Evolutionary conservation across 2,797 vertebrate species (phyloP).

Genomic region (Apodemus agrarius): DNA sequence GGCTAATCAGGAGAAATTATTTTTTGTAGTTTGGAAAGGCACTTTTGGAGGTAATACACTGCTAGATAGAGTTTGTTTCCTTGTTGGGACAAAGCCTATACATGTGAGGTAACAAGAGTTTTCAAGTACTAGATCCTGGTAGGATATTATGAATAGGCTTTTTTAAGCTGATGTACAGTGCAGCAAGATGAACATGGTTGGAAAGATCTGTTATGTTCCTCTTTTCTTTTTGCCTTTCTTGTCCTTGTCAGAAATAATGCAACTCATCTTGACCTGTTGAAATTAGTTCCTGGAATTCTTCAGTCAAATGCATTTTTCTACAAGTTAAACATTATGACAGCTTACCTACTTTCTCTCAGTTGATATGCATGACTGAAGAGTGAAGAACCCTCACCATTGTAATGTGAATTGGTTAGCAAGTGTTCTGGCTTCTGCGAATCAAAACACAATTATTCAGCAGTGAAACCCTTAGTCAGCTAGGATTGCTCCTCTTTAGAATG

Average conservation of each 20-base stretch:
- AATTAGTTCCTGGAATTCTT: background rate
- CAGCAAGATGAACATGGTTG: no score
- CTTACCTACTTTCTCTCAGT: background rate
- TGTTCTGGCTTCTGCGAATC: background rate
- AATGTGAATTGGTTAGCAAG: background rate
- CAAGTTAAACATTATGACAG: background rate
- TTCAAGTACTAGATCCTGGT: background rate
- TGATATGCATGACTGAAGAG: background rate
- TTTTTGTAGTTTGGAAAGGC: background rate
- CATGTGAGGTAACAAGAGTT: no score
- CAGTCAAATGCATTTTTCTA: background rate
- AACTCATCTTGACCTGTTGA: background rate
- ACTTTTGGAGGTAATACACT: background rate
- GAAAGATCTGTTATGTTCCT: background rate
- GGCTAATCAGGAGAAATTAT: background rate
- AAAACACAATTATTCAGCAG: background rate
- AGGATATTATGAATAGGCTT: background rate
- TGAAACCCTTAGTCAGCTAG: background rate
- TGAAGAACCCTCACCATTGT: background rate
- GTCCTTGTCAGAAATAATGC: background rate
- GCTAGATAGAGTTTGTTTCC: background rate
- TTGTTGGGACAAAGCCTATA: background rate
- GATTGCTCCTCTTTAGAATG: background rate
- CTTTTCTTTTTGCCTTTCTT: background rate
- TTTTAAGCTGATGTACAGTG: no score